Evolutionary conservation across 2,797 vertebrate species (phyloP), one percentile per base, ranked within the genome.

Genomic region (Pelodytes ibericus): DNA sequence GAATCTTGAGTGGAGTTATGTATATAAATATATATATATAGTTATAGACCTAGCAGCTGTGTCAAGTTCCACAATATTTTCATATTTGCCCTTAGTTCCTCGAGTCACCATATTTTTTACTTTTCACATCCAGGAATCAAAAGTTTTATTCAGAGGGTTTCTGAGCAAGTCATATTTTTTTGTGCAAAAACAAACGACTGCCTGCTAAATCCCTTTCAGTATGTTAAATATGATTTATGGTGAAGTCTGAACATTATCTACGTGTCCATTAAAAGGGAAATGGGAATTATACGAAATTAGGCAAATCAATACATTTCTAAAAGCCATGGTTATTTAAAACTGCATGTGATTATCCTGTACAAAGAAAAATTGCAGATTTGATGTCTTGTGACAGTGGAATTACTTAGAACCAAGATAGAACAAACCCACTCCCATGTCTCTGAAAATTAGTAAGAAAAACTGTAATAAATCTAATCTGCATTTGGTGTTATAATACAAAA

Each of bases 211-310:
- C 44, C 44, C 16, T 7, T 15, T 47, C 24, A 47, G 44, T 25
- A 26, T 22, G 41, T 44, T 30, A 67, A 51, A 8, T 53, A 20
- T 67, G 41, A 67, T 51, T 30, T 51, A 51, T 30, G 27, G n/a
- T 30, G 44, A 47, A n/a, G 7, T 25, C 20, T 65, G 47, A 65
- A 27, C 47, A 26, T 65, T 25, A 47, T 47, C 24, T 65, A 20
- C 39, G 41, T 51, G 26, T 67, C 64, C 64, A 67, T 67, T 67
- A 51, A 67, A 49, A 51, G 16, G 44, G 47, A 67, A 67, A 51
- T 51, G 44, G 26, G 29, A 67, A 39, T 26, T 49, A 29, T 20
- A 67, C 26, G 16, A 39, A 67, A 67, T 53, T 51, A 67, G 22
- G 26, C 2, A 51, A 29, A 65, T 51, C 64, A 67, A 67, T 67